Evolutionary conservation across 2,113 vertebrate species (phyloP), one percentile per base, ranked within the genome.

Genomic region (Boleophthalmus pectinirostris): DNA sequence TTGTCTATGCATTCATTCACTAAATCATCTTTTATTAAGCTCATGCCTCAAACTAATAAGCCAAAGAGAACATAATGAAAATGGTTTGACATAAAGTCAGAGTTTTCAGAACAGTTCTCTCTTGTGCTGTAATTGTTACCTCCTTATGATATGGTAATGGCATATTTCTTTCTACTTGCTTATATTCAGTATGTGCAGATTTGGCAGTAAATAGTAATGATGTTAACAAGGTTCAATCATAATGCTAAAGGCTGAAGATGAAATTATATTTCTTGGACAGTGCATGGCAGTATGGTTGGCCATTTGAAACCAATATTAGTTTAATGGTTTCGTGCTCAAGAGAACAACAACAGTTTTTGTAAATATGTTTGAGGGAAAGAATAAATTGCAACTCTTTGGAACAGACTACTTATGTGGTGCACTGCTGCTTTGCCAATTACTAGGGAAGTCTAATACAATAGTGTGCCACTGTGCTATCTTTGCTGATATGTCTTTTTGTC

Each of bases 281-380:
- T 77, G 63, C 23, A 43, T 57, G 25, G 64, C 57, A 57, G 66
- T 16, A 67, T 75, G 56, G 2, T 20, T 18, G 47, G 51, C 35
- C 60, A 60, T 80, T 66, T 68, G 74, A 66, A 29, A 15, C 54
- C 70, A 16, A 60, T 81, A 68, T 72, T 75, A 70, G 51, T 14
- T 51, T 63, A 64, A 75, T 58, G 23, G 70, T 66, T 65, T 33
- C n/a, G 29, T n/a, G 11, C 18, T 46, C 54, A 66, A 65, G 5
- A 38, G 56, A 74, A 66, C 10, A 68, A 53, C 57, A 75, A 60
- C 56, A 54, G 51, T 77, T 49, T 45, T 43, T 65, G 43, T 72
- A 38, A 73, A 56, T 14, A 70, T 58, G 5, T 82, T 43, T 75
- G 64, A 54, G 38, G 38, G 38, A 10, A 8, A 43, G 51, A 66